Evolutionary conservation across 2,113 vertebrate species (phyloP).

Genomic region (Syrmaticus mikado): DNA sequence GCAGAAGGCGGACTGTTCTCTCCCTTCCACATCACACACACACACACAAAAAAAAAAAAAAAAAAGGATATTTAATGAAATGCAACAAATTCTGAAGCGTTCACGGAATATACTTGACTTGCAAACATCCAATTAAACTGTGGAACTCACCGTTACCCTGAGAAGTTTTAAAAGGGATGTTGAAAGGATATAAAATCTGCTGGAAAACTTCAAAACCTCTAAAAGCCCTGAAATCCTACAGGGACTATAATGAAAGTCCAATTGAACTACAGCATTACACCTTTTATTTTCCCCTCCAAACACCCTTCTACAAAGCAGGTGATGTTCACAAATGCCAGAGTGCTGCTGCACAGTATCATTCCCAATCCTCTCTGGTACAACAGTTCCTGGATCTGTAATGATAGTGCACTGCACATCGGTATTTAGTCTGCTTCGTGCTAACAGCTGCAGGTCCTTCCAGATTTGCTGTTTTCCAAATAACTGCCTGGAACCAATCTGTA

Average conservation of each 20-base stretch:
- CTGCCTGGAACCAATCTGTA: constrained; percentile 51
- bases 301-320: not conserved
- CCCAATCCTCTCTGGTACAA: not conserved
- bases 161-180: not conserved
- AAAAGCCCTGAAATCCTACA: not conserved
- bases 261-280: not conserved
- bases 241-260: not conserved
- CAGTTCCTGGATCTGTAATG: not conserved
- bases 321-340: not conserved
- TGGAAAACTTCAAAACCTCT: not conserved
- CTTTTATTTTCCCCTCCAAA: not conserved
- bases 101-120: not conserved
- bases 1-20: not conserved
- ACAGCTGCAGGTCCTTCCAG: constrained; percentile 23
- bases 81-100: not conserved
- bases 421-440: not conserved
- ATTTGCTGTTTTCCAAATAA: constrained; percentile 17
- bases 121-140: not conserved
- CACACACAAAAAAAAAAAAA: not conserved
- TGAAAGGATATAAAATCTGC: not conserved
- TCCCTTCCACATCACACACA: not conserved
- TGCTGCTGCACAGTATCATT: not conserved
- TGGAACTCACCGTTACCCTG: not conserved
- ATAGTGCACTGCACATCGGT: not conserved
- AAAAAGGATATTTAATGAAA: not conserved